Evolutionary conservation across 2,797 vertebrate species (phyloP).

Genomic region (Chaunax sp.): DNA sequence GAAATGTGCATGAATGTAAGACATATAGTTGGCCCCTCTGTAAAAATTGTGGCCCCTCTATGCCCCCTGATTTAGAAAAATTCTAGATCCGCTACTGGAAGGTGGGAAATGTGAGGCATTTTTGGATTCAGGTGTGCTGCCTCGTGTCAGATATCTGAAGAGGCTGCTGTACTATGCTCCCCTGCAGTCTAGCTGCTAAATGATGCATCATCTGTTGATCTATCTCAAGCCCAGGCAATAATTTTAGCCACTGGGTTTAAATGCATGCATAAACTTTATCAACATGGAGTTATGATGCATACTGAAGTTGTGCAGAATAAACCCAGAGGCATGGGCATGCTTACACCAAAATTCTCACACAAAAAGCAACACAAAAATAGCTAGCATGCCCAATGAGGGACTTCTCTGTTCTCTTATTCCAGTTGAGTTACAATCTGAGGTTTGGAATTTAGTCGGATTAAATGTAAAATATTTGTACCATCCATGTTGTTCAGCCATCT

Average conservation of each 20-base stretch:
- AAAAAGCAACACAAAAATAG: no score
- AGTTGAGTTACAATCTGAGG: background rate
- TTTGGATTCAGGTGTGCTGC: slow-evolving; percentile 21
- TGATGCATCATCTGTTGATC: slow-evolving; percentile 17
- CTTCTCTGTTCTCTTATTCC: background rate
- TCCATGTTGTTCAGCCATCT: slow-evolving; percentile 17
- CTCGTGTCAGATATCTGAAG: slow-evolving; percentile 18
- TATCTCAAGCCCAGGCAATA: background rate
- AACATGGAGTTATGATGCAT: background rate
- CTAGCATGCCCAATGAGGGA: slow-evolving; percentile 16
- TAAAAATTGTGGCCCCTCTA: no score
- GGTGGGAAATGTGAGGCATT: background rate
- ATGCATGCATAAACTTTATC: background rate
- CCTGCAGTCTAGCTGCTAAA: background rate
- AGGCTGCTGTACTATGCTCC: background rate
- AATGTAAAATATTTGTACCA: slow-evolving; percentile 22
- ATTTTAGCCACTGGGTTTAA: background rate
- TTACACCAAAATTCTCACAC: background rate
- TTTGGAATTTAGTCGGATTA: slow-evolving; percentile 9
- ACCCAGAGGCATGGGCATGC: background rate
- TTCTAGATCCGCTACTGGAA: no score
- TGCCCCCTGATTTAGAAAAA: no score
- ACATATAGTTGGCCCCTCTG: no score
- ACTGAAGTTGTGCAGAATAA: background rate
- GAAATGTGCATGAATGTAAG: no score